These are phyloP conservation scores for Casuarius casuarius DNA, from an alignment of 2,113 vertebrate species.

Conservation along the genomic window DNA sequence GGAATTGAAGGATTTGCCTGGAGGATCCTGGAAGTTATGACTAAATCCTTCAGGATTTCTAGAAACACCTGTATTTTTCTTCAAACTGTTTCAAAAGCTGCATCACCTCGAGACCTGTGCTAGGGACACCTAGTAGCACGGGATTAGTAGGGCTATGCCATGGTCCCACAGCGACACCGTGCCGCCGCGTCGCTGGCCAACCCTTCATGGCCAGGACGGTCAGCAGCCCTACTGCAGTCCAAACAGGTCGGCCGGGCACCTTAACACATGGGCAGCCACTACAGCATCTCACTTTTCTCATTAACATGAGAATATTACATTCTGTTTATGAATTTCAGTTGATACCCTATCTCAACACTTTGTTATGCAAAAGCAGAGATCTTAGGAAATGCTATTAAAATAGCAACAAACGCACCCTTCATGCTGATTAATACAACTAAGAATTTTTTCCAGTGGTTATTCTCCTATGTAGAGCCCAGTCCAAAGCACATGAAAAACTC, in stretches of 20 bases:
- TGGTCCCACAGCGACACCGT: accelerated
- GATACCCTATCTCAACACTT: not conserved
- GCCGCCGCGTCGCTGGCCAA: no score
- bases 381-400: not conserved
- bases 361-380: not conserved
- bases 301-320: not conserved
- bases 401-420: not conserved
- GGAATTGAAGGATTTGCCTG: slow-evolving; percentile 3
- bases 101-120: not conserved
- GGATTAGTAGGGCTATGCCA: not conserved
- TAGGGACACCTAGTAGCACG: accelerated
- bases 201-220: not conserved
- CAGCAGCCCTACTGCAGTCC: not conserved
- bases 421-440: not conserved
- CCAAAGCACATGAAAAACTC: not conserved
- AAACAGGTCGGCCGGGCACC: accelerated
- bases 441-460: not conserved
- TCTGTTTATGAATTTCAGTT: not conserved
- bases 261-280: not conserved
- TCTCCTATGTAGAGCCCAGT: not conserved
- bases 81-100: not conserved
- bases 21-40: slow-evolving; percentile 6
- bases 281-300: not conserved
- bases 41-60: slow-evolving; percentile 12
- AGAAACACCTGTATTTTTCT: not conserved